phyloP scores from a whole-genome alignment of 2,888 invertebrate genomes.

The Notodonta dromedarius region DNA sequence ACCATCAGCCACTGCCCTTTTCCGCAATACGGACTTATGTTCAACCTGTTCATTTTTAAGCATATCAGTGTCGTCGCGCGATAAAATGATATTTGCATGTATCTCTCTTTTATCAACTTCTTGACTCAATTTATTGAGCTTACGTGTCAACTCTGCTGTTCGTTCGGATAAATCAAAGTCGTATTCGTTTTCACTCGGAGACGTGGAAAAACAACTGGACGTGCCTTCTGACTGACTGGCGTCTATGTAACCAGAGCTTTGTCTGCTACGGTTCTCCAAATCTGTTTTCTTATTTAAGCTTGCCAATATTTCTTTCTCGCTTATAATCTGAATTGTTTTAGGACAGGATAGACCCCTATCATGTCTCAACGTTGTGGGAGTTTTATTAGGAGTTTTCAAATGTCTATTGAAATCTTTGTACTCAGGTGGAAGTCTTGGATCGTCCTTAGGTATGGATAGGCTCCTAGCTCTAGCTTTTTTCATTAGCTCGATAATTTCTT shows the following conservation, averaged over 20 bases:
- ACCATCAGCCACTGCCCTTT: constrained; percentile 54
- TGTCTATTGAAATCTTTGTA: constrained; percentile 70
- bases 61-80: constrained; percentile 43
- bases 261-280: constrained; percentile 63
- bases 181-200: constrained; percentile 81
- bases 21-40: constrained; percentile 58
- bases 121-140: constrained; percentile 71
- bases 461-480: constrained; percentile 79
- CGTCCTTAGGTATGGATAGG: constrained; percentile 80
- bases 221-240: constrained; percentile 82
- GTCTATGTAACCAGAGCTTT: constrained; percentile 78
- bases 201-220: constrained; percentile 79
- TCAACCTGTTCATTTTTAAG: constrained; percentile 37
- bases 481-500: constrained; percentile 78
- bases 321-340: constrained; percentile 81
- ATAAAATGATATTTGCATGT: constrained; percentile 54
- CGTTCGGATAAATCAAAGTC: constrained; percentile 78
- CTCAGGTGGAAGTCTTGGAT: constrained; percentile 64
- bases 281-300: constrained; percentile 72
- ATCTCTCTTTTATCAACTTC: constrained; percentile 65
- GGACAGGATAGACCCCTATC: constrained; percentile 77
- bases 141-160: constrained; percentile 75
- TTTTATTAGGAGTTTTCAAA: constrained; percentile 82
- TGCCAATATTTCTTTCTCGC: constrained; percentile 79
- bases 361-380: constrained; percentile 65